phyloP scores from a whole-genome alignment of 2,888 invertebrate genomes.

The Xestia c-nigrum region DNA sequence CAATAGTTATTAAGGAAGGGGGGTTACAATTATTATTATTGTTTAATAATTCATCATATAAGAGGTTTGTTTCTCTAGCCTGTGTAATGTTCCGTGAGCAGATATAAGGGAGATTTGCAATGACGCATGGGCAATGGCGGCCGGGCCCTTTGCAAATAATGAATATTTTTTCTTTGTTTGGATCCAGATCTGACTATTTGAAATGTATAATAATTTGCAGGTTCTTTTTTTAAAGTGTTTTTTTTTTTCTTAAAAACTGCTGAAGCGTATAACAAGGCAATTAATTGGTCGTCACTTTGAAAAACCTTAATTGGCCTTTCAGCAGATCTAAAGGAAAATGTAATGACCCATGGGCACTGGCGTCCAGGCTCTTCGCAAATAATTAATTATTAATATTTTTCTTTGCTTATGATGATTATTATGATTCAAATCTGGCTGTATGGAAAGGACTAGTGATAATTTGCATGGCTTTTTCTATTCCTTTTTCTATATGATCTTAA shows the following conservation, averaged over 20 bases:
- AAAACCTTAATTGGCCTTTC: neutral
- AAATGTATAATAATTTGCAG: constrained; percentile 1
- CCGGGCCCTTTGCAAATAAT: constrained; percentile 60
- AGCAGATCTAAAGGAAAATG: constrained; percentile 81
- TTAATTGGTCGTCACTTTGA: neutral
- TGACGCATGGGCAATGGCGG: constrained; percentile 68
- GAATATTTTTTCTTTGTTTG: constrained; percentile 52
- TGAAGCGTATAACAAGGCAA: neutral
- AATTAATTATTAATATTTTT: constrained; percentile 62
- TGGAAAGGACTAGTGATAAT: neutral
- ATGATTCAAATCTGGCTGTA: neutral
- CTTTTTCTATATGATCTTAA: neutral
- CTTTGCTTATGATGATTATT: neutral
- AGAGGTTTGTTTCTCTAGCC: too few species aligned
- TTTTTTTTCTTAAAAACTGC: neutral
- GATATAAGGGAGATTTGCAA: constrained; percentile 81
- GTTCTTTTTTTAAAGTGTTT: constrained; percentile 26
- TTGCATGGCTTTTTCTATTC: neutral
- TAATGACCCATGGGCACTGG: constrained; percentile 71
- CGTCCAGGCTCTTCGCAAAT: constrained; percentile 51
- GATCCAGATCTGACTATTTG: constrained; percentile 10
- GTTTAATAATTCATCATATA: too few species aligned
- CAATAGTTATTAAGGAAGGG: too few species aligned
- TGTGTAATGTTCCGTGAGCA: constrained; percentile 86
- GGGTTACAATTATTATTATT: too few species aligned